Conservation (phyloP, 1,140 invertebrate species). For the Polyergus mexicanus region DNA sequence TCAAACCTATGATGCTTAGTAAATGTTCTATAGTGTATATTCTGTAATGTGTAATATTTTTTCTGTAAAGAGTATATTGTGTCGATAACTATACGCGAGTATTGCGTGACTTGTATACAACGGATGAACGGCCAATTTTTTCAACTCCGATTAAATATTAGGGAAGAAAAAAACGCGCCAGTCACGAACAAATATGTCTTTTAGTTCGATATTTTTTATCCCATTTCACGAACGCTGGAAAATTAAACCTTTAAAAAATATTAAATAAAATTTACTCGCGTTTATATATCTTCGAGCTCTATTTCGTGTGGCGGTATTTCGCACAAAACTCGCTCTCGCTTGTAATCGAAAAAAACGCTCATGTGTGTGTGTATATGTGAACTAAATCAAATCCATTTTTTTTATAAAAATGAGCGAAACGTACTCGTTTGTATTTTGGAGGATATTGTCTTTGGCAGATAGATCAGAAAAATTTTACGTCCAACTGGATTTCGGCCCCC, state of each 20-base stretch:
- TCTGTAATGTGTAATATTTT: background rate
- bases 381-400: background rate
- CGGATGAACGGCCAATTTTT: conserved; percentile 21
- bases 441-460: background rate
- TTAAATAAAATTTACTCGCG: conserved; percentile 34
- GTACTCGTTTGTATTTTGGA: background rate
- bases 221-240: conserved; percentile 52
- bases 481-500: background rate
- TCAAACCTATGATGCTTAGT: background rate
- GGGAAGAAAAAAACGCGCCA: conserved; percentile 7
- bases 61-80: background rate
- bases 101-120: background rate
- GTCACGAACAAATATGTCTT: conserved; percentile 29
- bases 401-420: conserved; percentile 1
- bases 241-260: conserved; percentile 42
- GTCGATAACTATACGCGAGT: background rate
- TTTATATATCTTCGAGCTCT: background rate
- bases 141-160: conserved; percentile 3
- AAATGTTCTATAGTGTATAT: background rate
- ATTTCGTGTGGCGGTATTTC: background rate
- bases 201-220: conserved; percentile 43
- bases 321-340: background rate
- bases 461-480: conserved; percentile 14
- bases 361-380: background rate
- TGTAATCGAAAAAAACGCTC: background rate